phyloP scores from a whole-genome alignment of 2,888 invertebrate species.

The Fragum whitleyi region DNA sequence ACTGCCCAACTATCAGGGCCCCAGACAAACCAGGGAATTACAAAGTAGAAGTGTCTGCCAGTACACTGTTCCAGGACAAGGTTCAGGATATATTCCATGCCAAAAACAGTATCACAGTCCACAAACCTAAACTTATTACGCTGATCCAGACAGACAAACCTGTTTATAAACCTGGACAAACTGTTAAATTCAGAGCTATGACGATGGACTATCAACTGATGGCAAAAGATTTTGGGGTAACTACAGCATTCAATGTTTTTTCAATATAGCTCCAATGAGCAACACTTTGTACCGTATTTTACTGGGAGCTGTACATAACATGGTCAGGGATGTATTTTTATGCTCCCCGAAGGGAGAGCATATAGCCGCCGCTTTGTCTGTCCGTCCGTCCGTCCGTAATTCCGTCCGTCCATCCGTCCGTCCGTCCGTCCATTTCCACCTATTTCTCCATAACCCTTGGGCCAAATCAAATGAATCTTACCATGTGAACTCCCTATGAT shows the following conservation, averaged over 20 bases:
- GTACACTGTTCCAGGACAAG: background rate
- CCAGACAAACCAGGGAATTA: constrained; percentile 58
- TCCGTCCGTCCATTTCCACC: too few relatives aligned
- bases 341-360: too few relatives aligned
- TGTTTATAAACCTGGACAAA: constrained; percentile 80
- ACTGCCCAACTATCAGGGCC: constrained; percentile 63
- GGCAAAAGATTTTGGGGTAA: constrained; percentile 57
- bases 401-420: too few relatives aligned
- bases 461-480: too few relatives aligned
- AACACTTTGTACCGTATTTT: background rate
- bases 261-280: background rate
- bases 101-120: background rate
- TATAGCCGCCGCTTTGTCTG: too few relatives aligned
- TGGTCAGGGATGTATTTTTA: too few relatives aligned
- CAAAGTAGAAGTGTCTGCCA: constrained; percentile 19
- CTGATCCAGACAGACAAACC: constrained; percentile 81
- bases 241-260: constrained; percentile 21
- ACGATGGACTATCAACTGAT: constrained; percentile 69
- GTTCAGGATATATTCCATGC: constrained; percentile 1
- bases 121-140: constrained; percentile 66
- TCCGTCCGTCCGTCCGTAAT: too few relatives aligned
- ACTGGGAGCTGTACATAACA: too few relatives aligned
- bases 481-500: too few relatives aligned
- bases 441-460: too few relatives aligned
- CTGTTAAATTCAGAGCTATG: constrained; percentile 77